phyloP scores from a whole-genome alignment of 2,888 invertebrate species.

The Onchidella celtica region DNA sequence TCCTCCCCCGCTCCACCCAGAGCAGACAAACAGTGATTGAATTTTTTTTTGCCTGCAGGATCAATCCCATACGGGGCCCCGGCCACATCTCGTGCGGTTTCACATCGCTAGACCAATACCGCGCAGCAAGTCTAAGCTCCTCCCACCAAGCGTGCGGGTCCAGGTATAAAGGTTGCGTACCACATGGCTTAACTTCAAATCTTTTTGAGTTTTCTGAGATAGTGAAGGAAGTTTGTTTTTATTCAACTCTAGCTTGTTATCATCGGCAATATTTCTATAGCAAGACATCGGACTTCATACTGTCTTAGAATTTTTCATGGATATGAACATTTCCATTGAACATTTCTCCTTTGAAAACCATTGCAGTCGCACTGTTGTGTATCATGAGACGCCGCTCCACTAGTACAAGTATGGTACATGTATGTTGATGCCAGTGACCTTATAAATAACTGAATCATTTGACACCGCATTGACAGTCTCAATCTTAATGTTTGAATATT shows the following conservation, averaged over 20 bases:
- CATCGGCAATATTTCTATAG: background rate
- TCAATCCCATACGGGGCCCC: slow-evolving; percentile 19
- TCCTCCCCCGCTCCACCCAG: too few species aligned
- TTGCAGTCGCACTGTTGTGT: too few species aligned
- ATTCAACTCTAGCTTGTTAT: background rate
- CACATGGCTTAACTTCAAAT: slow-evolving; percentile 2
- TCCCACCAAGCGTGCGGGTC: slow-evolving; percentile 26
- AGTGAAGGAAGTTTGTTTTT: background rate
- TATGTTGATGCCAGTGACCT: too few species aligned
- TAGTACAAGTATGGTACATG: too few species aligned
- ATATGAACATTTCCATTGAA: slow-evolving; percentile 16
- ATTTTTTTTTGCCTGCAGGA: background rate
- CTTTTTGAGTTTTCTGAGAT: background rate
- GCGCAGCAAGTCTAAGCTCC: background rate
- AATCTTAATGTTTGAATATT: too few species aligned
- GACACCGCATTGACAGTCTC: too few species aligned
- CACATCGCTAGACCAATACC: slow-evolving; percentile 7
- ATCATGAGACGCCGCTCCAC: too few species aligned
- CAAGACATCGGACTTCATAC: background rate
- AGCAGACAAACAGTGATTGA: background rate
- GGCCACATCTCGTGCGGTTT: slow-evolving; percentile 15
- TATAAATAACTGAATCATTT: too few species aligned
- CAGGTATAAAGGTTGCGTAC: slow-evolving; percentile 2
- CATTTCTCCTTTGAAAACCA: too few species aligned
- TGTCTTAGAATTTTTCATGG: background rate